Base-by-base conservation (phyloP, 1,140 invertebrate genomes). In the Scaptomyza montana region DNA sequence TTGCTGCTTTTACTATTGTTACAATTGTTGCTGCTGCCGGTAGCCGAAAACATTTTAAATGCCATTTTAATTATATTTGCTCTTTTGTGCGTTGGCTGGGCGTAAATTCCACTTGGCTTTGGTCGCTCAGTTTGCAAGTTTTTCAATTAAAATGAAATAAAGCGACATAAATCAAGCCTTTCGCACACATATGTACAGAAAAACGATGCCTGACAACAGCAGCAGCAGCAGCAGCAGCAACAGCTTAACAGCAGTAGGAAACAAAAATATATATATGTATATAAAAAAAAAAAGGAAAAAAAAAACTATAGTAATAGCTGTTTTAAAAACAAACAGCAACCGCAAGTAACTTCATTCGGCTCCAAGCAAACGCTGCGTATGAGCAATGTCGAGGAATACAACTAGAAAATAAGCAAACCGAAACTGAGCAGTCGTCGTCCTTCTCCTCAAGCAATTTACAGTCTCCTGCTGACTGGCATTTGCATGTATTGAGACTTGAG, bases 131-230 rank as follows among this genome's bases (percentile, higher is more conserved):
- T 70, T 79, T 71, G 72, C 72, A 79, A 87, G 78, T 87, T 87
- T 86, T 82, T 87, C 84, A 87, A 87, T 87, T 89, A 87, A 86
- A 89, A 89, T 86, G 86, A 89, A 87, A 89, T 87, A 89, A 86
- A 86, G 80, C 68, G 82, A 87, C 82, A 87, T 86, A 86, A 86
- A 86, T 86, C 81, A 86, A 78, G 82, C 61, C 47, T 45, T 65
- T 46, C 30, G 30, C 61, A 68, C 33, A 63, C 25, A 77, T 49
- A 69, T 53, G 55, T 62, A 64, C 60, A 69, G 21, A 68, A 61
- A 84, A 56, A 65, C 56, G 54, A 25, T 36, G 67, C 39, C 78
- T 63, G 76, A 78, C 71, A 81, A 36, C 45, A 59, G 12, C 36
- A 57, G 60, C 12, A 63, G 9, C 55, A 50, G 21, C 21, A 54